These are phyloP conservation scores for Macrophya alboannulata DNA, from an alignment of 2,888 invertebrate genomes.

Conservation along the genomic window DNA sequence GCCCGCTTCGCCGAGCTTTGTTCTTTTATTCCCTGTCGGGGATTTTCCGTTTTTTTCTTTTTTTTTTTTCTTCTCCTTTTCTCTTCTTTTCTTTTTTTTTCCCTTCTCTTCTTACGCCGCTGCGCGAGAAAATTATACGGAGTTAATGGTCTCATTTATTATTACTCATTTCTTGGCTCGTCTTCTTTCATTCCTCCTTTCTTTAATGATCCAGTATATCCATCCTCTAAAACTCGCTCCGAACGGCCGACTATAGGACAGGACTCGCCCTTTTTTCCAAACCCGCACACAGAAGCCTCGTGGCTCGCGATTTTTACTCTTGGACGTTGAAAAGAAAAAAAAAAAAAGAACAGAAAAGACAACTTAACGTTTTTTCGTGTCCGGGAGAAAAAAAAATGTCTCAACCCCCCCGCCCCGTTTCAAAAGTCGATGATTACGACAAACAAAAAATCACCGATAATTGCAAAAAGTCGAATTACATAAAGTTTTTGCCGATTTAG, in stretches of 20 bases:
- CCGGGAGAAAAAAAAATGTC: too few relatives aligned
- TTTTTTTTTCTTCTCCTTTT: constrained; percentile 37
- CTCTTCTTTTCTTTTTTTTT: constrained; percentile 52
- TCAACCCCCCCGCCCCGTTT: too few relatives aligned
- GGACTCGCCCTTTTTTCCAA: background rate
- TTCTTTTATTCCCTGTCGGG: constrained; percentile 42
- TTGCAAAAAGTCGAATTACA: too few relatives aligned
- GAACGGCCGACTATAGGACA: background rate
- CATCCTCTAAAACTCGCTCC: constrained; percentile 63
- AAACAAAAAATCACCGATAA: too few relatives aligned
- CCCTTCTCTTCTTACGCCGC: constrained; percentile 21
- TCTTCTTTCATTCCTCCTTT: constrained; percentile 64
- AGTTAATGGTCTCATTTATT: constrained; percentile 78
- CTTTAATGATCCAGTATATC: constrained; percentile 64
- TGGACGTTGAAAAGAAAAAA: background rate
- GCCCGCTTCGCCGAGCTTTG: constrained; percentile 41
- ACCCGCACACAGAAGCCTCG: background rate
- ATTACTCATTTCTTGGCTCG: constrained; percentile 74
- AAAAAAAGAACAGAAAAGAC: background rate
- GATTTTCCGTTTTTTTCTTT: constrained; percentile 52
- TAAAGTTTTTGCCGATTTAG: too few relatives aligned
- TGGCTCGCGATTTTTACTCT: background rate
- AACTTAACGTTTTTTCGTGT: background rate
- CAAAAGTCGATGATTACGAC: too few relatives aligned
- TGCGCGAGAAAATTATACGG: constrained; percentile 68